phyloP scores from a whole-genome alignment of 2,113 vertebrate species.

The Lepisosteus oculatus region DNA sequence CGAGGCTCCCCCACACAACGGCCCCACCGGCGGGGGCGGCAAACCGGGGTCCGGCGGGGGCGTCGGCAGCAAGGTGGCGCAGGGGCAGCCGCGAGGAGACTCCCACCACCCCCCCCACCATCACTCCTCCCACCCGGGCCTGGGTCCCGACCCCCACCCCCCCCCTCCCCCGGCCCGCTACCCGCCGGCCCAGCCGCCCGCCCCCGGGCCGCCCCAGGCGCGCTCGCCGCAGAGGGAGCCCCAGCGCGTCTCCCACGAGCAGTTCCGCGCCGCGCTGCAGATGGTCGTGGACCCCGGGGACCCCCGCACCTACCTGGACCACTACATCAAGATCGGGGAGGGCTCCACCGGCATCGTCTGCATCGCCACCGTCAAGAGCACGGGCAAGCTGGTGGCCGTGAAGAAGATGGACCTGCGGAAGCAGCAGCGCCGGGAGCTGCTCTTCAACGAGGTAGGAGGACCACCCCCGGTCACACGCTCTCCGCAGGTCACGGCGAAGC shows the following conservation, averaged over 20 bases:
- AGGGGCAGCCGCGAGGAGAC: slow-evolving; percentile 33
- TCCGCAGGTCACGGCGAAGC: neutral
- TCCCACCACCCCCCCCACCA: slow-evolving; percentile 35
- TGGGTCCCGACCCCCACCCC: slow-evolving; percentile 43
- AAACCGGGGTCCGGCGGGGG: slow-evolving; percentile 32
- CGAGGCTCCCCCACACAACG: slow-evolving; percentile 64
- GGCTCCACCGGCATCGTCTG: slow-evolving; percentile 92
- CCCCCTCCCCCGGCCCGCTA: neutral
- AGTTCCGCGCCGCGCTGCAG: slow-evolving; percentile 87
- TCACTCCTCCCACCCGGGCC: slow-evolving; percentile 49
- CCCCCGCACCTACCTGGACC: slow-evolving; percentile 83
- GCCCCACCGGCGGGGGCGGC: slow-evolving; percentile 50
- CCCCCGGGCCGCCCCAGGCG: neutral
- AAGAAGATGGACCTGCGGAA: slow-evolving; percentile 97
- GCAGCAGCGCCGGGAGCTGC: slow-evolving; percentile 87
- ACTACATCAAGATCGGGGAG: slow-evolving; percentile 95
- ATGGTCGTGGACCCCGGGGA: slow-evolving; percentile 91
- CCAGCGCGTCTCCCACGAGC: slow-evolving; percentile 89
- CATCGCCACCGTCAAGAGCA: slow-evolving; percentile 83
- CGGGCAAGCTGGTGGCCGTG: slow-evolving; percentile 84
- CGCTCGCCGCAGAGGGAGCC: slow-evolving; percentile 79
- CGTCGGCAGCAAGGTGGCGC: slow-evolving; percentile 38
- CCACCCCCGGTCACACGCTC: neutral
- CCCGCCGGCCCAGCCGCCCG: neutral
- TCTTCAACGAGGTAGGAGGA: slow-evolving; percentile 84